Evolutionary conservation across 2,888 invertebrate species (phyloP).

Genomic region (Melanostoma mellinum): DNA sequence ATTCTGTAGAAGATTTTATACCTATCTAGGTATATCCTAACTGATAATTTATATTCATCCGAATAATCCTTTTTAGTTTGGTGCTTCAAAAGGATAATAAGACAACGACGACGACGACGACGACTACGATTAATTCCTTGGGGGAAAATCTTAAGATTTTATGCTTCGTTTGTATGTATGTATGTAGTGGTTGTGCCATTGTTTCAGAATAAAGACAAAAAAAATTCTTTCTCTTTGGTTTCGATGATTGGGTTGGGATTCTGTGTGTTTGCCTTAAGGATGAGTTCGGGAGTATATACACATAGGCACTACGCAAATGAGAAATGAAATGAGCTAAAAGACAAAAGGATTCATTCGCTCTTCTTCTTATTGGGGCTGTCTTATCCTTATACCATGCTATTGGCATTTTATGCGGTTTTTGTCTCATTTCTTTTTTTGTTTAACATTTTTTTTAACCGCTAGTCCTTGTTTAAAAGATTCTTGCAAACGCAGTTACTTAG

Average conservation of each 20-base stretch:
- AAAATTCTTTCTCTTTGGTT: conserved; percentile 13
- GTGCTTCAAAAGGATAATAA: conserved; percentile 59
- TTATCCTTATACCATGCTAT: conserved; percentile 65
- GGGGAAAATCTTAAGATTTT: conserved; percentile 53
- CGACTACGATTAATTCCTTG: conserved; percentile 57
- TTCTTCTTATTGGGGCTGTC: conserved; percentile 31
- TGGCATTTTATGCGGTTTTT: conserved; percentile 63
- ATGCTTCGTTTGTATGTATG: conserved; percentile 6
- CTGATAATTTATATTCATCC: conserved; percentile 68
- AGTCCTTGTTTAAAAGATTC: conserved; percentile 26
- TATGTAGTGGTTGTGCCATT: conserved; percentile 43
- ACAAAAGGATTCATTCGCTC: conserved; percentile 60
- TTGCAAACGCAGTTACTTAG: conserved; percentile 65
- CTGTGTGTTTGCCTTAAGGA: conserved; percentile 48
- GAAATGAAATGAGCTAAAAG: conserved; percentile 65
- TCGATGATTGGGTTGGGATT: conserved; percentile 29
- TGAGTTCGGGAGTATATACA: conserved; percentile 28
- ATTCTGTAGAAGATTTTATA: conserved; percentile 6
- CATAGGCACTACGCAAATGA: conserved; percentile 58
- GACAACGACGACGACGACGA: conserved; percentile 28
- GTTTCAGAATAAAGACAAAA: conserved; percentile 21
- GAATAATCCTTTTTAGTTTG: conserved; percentile 64
- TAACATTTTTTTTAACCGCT: not conserved
- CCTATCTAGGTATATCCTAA: conserved; percentile 24
- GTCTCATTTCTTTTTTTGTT: not conserved